Conservation (phyloP, 2,888 invertebrate genomes). For the Steromphala cineraria region DNA sequence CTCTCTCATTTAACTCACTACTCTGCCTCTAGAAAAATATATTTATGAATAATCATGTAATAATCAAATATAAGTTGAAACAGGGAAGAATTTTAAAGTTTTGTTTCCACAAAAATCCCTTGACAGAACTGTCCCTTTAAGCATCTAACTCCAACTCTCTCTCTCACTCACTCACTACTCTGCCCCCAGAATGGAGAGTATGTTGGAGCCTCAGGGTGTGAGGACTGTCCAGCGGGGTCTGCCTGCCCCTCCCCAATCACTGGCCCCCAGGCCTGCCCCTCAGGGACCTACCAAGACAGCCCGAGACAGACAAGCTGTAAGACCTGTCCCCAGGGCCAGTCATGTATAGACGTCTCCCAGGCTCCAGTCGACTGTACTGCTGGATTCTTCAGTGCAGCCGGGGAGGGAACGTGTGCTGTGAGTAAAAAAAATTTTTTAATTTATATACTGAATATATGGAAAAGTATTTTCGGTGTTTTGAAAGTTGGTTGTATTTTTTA, state of each 20-base stretch:
- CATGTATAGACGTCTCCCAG: constrained; percentile 50
- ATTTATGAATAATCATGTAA: too few species aligned
- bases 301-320: constrained; percentile 65
- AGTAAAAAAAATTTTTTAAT: too few species aligned
- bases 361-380: constrained; percentile 60
- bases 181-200: constrained; percentile 67
- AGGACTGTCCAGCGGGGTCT: constrained; percentile 63
- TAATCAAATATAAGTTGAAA: too few species aligned
- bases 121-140: too few species aligned
- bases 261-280: constrained; percentile 58
- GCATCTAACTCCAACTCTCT: neutral
- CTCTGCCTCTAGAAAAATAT: too few species aligned
- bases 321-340: constrained; percentile 65
- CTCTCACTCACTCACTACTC: too few species aligned
- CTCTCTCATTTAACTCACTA: too few species aligned
- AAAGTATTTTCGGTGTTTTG: too few species aligned
- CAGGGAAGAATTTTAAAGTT: too few species aligned
- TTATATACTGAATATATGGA: too few species aligned
- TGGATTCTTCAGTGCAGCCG: constrained; percentile 64
- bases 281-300: constrained; percentile 65
- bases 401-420: constrained; percentile 61
- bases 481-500: too few species aligned
- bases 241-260: constrained; percentile 63
- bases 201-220: constrained; percentile 61
- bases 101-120: too few species aligned